phyloP scores from a whole-genome alignment of 2,888 invertebrate species.

The Thymelicus sylvestris region DNA sequence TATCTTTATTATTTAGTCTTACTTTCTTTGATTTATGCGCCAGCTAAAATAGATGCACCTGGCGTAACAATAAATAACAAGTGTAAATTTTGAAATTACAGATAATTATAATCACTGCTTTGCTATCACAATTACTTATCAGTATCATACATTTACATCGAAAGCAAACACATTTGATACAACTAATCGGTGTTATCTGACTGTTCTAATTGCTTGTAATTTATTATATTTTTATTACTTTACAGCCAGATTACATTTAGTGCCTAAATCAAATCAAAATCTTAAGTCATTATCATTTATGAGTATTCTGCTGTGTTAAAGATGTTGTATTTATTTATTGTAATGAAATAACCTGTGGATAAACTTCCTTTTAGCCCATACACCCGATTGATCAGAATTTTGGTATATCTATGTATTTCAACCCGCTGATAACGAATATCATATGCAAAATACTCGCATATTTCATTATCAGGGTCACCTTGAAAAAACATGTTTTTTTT shows the following conservation, averaged over 20 bases:
- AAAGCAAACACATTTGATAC: conserved; percentile 44
- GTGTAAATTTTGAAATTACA: background rate
- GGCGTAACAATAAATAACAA: background rate
- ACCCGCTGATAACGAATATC: no score
- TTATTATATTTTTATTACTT: conserved; percentile 8
- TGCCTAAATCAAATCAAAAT: background rate
- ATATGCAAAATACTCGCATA: no score
- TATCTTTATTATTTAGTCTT: no score
- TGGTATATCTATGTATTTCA: no score
- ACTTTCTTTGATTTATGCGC: no score
- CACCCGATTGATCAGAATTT: no score
- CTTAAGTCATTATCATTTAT: no score
- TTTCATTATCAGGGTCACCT: no score
- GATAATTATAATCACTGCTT: background rate
- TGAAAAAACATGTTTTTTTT: no score
- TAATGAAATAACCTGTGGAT: no score
- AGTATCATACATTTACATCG: background rate
- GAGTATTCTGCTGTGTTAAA: conserved; percentile 3
- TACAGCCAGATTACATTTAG: conserved; percentile 5
- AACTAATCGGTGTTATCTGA: conserved; percentile 50
- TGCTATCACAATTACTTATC: conserved; percentile 3
- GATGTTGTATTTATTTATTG: no score
- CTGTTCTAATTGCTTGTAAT: conserved; percentile 21
- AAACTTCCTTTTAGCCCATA: no score
- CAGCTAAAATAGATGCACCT: background rate